Percentiles rank a stretch among this genome's conserved stretches.
Conservation (phyloP, 2,797 vertebrate genomes). For the Chrysolophus pictus region DNA sequence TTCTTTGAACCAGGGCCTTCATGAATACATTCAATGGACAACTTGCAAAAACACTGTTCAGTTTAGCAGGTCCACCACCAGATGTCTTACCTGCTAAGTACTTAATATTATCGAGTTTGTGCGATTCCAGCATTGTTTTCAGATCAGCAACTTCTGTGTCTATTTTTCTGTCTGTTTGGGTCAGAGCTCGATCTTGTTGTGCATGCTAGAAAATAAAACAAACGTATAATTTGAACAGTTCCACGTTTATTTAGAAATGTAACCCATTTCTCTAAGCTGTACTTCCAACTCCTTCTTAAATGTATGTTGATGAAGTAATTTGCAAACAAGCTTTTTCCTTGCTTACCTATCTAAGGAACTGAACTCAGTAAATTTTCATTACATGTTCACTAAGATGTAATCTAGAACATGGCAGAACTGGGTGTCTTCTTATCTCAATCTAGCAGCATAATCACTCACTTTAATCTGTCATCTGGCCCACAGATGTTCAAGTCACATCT, state of each 20-base stretch:
- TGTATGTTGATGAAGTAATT: background rate
- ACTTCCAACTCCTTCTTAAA: background rate
- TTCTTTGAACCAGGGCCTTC: background rate
- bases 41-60: background rate
- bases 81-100: conserved; percentile 92
- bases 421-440: conserved; percentile 2
- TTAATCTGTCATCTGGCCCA: background rate
- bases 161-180: conserved; percentile 92
- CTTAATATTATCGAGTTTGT: conserved; percentile 98
- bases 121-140: conserved; percentile 94
- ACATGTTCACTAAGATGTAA: background rate
- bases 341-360: background rate
- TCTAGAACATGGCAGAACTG: background rate
- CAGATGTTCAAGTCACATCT: background rate
- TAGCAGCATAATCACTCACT: conserved; percentile 16
- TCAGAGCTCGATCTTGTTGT: conserved; percentile 90
- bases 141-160: conserved; percentile 95
- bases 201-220: conserved; percentile 82
- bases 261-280: background rate
- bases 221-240: background rate
- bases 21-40: background rate
- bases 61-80: background rate
- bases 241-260: background rate
- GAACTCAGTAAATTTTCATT: background rate
- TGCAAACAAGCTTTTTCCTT: background rate